Conservation (phyloP, 2,888 invertebrate species). For the Villa cingulata region DNA sequence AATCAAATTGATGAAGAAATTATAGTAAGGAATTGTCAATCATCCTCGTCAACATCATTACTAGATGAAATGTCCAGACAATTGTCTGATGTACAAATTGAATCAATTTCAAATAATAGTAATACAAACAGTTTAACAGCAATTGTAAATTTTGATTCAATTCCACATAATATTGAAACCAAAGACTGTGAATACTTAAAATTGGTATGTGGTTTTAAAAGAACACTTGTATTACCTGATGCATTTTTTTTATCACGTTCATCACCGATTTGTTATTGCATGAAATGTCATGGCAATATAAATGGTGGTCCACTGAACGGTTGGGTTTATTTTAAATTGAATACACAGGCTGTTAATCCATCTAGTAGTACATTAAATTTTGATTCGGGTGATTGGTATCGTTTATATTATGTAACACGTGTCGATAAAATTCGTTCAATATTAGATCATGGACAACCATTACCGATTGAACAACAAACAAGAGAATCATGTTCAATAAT, state of each 20-base stretch:
- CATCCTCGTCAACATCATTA: conserved; percentile 9
- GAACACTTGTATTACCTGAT: conserved; percentile 32
- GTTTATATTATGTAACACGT: conserved; percentile 32
- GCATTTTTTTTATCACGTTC: conserved; percentile 28
- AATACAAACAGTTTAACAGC: conserved; percentile 5
- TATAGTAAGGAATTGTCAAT: conserved; percentile 2
- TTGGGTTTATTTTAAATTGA: conserved; percentile 35
- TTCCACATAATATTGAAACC: conserved; percentile 22
- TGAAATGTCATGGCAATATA: conserved; percentile 20
- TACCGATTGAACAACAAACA: conserved; percentile 28
- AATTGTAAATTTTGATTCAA: conserved; percentile 20
- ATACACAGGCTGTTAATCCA: conserved; percentile 31
- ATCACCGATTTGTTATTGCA: conserved; percentile 32
- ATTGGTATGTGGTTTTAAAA: conserved; percentile 31
- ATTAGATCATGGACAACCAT: conserved; percentile 33
- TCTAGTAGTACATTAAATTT: conserved; percentile 18
- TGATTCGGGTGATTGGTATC: conserved; percentile 28
- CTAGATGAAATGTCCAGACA: conserved; percentile 13
- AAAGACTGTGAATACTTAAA: conserved; percentile 35
- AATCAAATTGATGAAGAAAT: conserved; percentile 17
- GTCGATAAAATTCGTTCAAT: conserved; percentile 36
- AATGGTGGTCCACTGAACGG: conserved; percentile 20
- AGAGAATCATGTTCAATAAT: conserved; percentile 21
- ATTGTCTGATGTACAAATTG: conserved; percentile 22
- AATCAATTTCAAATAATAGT: conserved; percentile 15